Base-by-base conservation (phyloP, 2,113 vertebrate species). In the Pangasianodon gigas region DNA sequence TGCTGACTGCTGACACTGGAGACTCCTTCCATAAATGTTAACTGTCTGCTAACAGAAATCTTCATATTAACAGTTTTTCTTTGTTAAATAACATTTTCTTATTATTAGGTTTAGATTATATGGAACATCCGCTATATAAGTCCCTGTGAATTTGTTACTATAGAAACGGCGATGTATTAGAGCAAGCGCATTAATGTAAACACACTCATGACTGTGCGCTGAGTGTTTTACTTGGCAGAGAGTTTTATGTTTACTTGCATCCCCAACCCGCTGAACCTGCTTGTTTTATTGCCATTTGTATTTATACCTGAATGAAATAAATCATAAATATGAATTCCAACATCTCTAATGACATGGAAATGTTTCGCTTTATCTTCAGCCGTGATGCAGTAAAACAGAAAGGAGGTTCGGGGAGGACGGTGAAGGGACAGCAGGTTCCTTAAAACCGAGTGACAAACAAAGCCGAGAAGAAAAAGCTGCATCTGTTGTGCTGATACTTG, bases 221-320 rank as follows among this genome's bases (percentile, higher is more conserved):
- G 74, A 77, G 41, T 46, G 74, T n/a, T 80, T 29, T 80, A n/a
- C 77, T 80, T 80, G 77, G 77, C 77, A 80, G 26, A 46, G 41
- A 7, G 46, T 80, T 80, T 80, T 16, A 52, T 80, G 77, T 80
- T 51, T 52, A n/a, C 81, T 83, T 32, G 52, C 52, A 37, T 54
- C 46, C 2, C 48, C 11, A 18, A 52, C 81, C 24, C 11, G 32
- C 52, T 83, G 52, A 83, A 83, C 81, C 81, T 83, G 52, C 52
- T 58, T 37, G 46, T n/a, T 81, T 52, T 81, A 81, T 54, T 81
- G n/a, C 7, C n/a, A 58, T 56, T 83, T 19, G 79, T 54, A 8
- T 81, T 83, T 41, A 0, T 83, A 41, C 16, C 32, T 24, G 16
- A 83, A 21, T 56, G 18, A 83, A 37, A 58, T 51, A 80, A 54